A percentile compares a stretch with the other conserved stretches of the same genome.
phyloP scores from a whole-genome alignment of 1,140 invertebrate genomes.

The Listronotus oregonensis region DNA sequence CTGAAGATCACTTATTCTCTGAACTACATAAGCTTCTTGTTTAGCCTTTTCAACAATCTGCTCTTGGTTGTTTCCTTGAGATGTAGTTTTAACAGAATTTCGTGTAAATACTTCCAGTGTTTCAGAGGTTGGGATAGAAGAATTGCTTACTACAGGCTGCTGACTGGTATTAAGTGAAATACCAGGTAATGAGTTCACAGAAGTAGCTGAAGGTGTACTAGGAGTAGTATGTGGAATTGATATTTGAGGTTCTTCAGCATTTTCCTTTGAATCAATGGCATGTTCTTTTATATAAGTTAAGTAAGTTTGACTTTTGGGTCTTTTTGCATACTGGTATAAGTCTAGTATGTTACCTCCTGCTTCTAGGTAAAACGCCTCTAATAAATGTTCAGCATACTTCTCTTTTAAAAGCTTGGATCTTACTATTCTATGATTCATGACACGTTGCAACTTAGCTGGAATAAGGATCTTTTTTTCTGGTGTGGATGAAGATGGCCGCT shows the following conservation, averaged over 20 bases:
- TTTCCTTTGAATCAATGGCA: conserved; percentile 65
- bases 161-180: conserved; percentile 36
- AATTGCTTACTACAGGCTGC: conserved; percentile 9
- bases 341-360: conserved; percentile 87
- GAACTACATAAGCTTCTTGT: conserved; percentile 93
- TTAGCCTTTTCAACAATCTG: conserved; percentile 88
- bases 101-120: conserved; percentile 18
- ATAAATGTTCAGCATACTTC: conserved; percentile 78
- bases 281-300: conserved; percentile 76
- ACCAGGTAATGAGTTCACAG: conserved; percentile 50
- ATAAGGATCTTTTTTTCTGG: conserved; percentile 53
- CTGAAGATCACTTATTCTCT: conserved; percentile 85
- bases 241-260: conserved; percentile 50
- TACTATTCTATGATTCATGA: conserved; percentile 53
- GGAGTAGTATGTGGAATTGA: conserved; percentile 43
- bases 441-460: conserved; percentile 49
- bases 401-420: conserved; percentile 53
- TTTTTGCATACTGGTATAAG: conserved; percentile 79
- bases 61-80: conserved; percentile 58
- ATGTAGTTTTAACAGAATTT: conserved; percentile 27
- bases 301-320: conserved; percentile 73
- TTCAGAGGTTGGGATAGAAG: conserved; percentile 21
- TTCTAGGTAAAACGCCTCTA: conserved; percentile 85
- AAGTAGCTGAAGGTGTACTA: conserved; percentile 49
- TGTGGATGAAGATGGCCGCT: conserved; percentile 47